These are phyloP conservation scores for Trachymyrmex septentrionalis DNA, from an alignment of 1,140 invertebrate species.

Conservation along the genomic window DNA sequence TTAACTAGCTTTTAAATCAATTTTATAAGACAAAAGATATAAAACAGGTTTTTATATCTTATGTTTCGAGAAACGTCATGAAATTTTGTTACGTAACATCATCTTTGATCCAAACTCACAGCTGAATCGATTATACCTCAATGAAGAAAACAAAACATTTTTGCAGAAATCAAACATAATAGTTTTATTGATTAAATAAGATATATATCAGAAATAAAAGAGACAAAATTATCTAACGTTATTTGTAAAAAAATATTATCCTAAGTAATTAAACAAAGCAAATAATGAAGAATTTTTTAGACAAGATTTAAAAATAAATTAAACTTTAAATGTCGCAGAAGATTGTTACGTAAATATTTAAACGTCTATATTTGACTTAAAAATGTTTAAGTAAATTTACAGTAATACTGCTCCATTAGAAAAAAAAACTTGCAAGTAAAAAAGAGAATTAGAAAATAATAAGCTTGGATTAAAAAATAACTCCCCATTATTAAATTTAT, in stretches of 20 bases:
- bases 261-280: not conserved
- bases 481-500: not conserved
- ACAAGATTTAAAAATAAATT: not conserved
- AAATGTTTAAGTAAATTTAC: not conserved
- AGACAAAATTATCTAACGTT: not conserved
- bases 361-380: not conserved
- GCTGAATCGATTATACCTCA: not conserved
- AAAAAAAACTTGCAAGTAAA: not conserved
- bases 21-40: not conserved
- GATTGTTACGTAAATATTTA: not conserved
- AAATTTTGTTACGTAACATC: conserved; percentile 15
- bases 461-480: not conserved
- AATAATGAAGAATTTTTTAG: not conserved
- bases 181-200: not conserved
- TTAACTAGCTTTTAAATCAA: not conserved
- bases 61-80: not conserved
- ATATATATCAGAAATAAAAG: not conserved
- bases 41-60: not conserved
- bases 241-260: not conserved
- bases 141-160: not conserved
- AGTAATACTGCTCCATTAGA: not conserved
- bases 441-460: not conserved
- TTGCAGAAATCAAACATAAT: not conserved
- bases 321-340: not conserved
- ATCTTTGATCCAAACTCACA: not conserved